phyloP scores from a whole-genome alignment of 2,888 invertebrate genomes.

The Ornithoptera priamus region DNA sequence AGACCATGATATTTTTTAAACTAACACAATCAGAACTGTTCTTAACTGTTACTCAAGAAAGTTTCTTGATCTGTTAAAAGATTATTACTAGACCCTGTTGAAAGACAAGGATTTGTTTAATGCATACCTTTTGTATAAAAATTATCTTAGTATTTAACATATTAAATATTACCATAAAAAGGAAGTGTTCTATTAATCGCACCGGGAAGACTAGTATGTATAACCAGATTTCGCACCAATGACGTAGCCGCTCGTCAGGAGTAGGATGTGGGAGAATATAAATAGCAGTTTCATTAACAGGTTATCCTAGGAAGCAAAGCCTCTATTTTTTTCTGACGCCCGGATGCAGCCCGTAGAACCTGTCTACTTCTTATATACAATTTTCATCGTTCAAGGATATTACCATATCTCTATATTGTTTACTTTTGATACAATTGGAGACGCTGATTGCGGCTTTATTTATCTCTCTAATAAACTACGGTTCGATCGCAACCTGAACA shows the following conservation, averaged over 20 bases:
- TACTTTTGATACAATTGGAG: conserved; percentile 8
- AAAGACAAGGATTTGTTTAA: no score
- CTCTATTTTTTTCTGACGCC: conserved; percentile 17
- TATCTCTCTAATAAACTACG: background rate
- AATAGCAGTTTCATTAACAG: conserved; percentile 29
- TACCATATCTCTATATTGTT: conserved; percentile 12
- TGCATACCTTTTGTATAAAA: no score
- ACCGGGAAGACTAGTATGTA: conserved; percentile 13
- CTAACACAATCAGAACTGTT: no score
- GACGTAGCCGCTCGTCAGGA: conserved; percentile 24
- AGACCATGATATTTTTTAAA: no score
- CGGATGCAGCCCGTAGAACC: conserved; percentile 25
- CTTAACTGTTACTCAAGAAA: no score
- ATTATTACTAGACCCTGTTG: no score
- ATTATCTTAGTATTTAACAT: background rate
- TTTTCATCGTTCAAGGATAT: conserved; percentile 26
- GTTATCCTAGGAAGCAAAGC: conserved; percentile 26
- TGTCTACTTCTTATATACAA: conserved; percentile 8
- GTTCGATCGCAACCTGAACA: background rate
- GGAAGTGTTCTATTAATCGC: conserved; percentile 16
- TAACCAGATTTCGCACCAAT: conserved; percentile 24
- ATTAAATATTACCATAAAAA: conserved; percentile 8
- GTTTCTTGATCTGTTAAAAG: no score
- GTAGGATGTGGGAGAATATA: conserved; percentile 26
- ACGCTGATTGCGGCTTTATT: background rate